These are phyloP conservation scores for Peromyscus aztecus DNA, from an alignment of 2,797 vertebrate genomes.

Conservation along the genomic window DNA sequence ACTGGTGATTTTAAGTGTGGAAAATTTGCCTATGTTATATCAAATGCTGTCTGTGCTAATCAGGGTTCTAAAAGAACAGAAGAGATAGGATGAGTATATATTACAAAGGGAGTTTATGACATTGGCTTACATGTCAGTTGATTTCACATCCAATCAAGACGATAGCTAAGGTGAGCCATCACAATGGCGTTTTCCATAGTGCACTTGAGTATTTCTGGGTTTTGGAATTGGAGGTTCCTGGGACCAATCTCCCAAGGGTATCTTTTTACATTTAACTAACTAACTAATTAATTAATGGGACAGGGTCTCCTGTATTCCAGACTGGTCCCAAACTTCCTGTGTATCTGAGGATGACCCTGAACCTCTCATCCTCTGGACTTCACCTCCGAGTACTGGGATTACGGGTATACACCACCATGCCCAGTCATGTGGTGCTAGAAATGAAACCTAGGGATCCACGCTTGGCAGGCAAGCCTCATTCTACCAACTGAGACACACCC, in stretches of 20 bases:
- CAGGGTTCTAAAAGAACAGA: not conserved
- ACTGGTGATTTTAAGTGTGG: not conserved
- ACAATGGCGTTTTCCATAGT: not conserved
- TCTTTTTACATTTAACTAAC: not conserved
- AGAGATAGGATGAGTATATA: not conserved
- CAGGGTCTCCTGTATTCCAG: not conserved
- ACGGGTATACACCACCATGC: not conserved
- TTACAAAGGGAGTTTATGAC: not conserved
- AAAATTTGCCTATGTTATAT: not conserved
- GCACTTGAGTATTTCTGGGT: not conserved
- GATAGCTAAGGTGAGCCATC: not conserved
- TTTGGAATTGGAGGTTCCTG: not conserved
- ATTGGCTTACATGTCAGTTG: not conserved
- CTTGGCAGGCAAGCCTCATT: not conserved
- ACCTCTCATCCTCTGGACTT: not conserved
- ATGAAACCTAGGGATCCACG: not conserved
- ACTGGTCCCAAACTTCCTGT: not conserved
- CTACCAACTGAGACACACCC: not conserved
- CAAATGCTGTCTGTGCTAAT: not conserved
- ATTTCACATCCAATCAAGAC: not conserved
- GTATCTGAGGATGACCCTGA: not conserved
- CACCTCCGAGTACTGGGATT: not conserved
- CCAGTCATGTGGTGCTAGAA: not conserved
- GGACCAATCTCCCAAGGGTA: not conserved
- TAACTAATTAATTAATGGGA: too few species aligned